Base-by-base conservation (phyloP, 2,797 vertebrate genomes). In the Ceryle rudis region DNA sequence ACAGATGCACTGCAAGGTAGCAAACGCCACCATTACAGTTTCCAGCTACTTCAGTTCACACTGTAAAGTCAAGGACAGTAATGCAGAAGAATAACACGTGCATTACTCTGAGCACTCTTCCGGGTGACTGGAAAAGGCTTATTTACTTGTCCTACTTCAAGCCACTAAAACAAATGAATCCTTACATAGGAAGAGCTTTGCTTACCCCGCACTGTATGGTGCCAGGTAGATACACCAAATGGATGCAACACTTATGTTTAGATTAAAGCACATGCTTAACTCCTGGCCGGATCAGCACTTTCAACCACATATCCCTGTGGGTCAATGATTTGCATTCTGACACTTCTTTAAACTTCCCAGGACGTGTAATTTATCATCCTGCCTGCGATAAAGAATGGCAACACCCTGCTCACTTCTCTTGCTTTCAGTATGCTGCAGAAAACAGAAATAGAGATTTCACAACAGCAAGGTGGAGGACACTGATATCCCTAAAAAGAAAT, bases 381-480 rank as follows among this genome's bases (percentile, higher is more conserved):
- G 79, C 65, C 72, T 65, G 26, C 61, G 79, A 80, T 47, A 89
- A 85, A 82, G 75, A 52, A 91, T 26, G 54, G 79, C 52, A 81
- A 87, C 29, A 61, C 33, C 31, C 49, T 57, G 44, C 52, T 80
- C 3, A 0, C 79, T 79, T 84, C 78, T 90, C 74, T 89, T 87
- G 23, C n/a, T 87, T 39, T 77, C 51, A 54, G 22, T 51, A 58
- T 29, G 6, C 37, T 51, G 55, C 35, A 87, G 67, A 91, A 97
- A 91, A 90, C 54, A 87, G 89, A 96, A 91, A 86, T 41, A 87
- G 1, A 77, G 54, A 72, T 72, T 84, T 90, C 75, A 88, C 60
- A 61, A 90, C n/a, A 84, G n/a, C 14, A 69, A 81, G 88, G 55
- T 37, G 7, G 58, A 86, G 39, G 69, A 47, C 73, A 84, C 22